Percentiles rank a stretch among this genome's conserved stretches.
phyloP scores from a whole-genome alignment of 1,140 invertebrate genomes.

The Microplitis demolitor region DNA sequence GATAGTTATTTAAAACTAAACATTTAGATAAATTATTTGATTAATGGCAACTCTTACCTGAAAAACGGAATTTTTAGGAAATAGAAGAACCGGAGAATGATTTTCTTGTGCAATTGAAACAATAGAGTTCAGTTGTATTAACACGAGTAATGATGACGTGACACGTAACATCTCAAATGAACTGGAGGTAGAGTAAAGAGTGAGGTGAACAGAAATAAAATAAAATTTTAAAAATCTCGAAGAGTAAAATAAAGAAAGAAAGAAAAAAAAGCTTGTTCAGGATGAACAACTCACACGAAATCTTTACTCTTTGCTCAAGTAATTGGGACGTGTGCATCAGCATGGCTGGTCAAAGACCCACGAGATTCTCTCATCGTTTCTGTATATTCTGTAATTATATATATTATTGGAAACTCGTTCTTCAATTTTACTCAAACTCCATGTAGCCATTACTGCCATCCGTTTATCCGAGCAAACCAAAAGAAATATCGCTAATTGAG shows the following conservation, averaged over 20 bases:
- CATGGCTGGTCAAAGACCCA: conserved; percentile 25
- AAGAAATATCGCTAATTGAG: background rate
- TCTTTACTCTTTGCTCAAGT: conserved; percentile 34
- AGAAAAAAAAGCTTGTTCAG: background rate
- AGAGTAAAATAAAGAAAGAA: background rate
- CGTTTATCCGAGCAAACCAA: background rate
- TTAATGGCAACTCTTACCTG: conserved; percentile 36
- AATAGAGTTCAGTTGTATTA: conserved; percentile 32
- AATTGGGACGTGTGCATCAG: conserved; percentile 28
- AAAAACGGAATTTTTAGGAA: conserved; percentile 42
- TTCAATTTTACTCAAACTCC: no score
- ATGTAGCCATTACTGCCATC: no score
- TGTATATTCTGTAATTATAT: background rate
- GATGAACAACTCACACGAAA: conserved; percentile 11
- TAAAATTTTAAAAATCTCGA: background rate
- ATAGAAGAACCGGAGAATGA: conserved; percentile 37
- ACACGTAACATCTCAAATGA: conserved; percentile 39
- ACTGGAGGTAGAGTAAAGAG: conserved; percentile 3
- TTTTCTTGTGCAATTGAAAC: conserved; percentile 16
- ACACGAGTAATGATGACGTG: conserved; percentile 26
- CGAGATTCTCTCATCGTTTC: background rate
- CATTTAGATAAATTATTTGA: no score
- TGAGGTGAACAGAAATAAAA: background rate
- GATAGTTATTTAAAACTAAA: no score
- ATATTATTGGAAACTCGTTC: background rate